These are phyloP conservation scores for Lamellibrachia columna DNA, from an alignment of 2,888 invertebrate genomes.

Conservation along the genomic window DNA sequence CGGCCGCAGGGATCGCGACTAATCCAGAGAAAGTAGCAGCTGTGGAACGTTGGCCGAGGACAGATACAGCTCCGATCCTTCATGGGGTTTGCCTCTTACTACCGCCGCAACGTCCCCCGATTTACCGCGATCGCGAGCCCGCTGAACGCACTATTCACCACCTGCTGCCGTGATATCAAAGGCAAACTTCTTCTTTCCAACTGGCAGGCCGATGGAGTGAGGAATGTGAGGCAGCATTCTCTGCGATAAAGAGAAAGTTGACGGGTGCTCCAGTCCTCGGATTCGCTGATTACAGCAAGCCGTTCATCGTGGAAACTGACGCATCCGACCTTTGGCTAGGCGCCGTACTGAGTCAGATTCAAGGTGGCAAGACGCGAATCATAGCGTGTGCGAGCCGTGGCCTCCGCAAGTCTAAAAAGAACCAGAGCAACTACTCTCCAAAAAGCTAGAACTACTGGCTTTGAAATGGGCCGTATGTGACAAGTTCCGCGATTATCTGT, in stretches of 20 bases:
- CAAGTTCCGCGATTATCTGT: neutral
- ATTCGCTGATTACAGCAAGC: constrained; percentile 8
- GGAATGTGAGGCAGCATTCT: neutral
- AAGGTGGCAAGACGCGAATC: no score
- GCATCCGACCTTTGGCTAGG: constrained; percentile 1
- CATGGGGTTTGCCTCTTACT: constrained; percentile 41
- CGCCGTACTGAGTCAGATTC: neutral
- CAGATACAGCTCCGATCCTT: constrained; percentile 37
- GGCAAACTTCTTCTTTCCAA: no score
- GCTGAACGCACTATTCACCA: constrained; percentile 27
- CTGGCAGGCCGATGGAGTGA: neutral
- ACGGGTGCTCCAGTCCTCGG: neutral
- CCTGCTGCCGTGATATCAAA: no score
- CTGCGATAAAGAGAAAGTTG: neutral
- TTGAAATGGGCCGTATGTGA: no score
- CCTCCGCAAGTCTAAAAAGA: no score
- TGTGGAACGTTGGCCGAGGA: neutral
- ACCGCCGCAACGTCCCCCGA: constrained; percentile 39
- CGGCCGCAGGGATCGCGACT: constrained; percentile 30
- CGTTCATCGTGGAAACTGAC: constrained; percentile 18
- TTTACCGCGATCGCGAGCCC: constrained; percentile 42
- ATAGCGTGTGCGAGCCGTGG: no score
- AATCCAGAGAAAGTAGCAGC: constrained; percentile 29
- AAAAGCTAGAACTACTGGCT: no score
- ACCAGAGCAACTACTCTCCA: no score